These are phyloP conservation scores for Dasypolia templi DNA, from an alignment of 2,888 invertebrate genomes.

Conservation along the genomic window DNA sequence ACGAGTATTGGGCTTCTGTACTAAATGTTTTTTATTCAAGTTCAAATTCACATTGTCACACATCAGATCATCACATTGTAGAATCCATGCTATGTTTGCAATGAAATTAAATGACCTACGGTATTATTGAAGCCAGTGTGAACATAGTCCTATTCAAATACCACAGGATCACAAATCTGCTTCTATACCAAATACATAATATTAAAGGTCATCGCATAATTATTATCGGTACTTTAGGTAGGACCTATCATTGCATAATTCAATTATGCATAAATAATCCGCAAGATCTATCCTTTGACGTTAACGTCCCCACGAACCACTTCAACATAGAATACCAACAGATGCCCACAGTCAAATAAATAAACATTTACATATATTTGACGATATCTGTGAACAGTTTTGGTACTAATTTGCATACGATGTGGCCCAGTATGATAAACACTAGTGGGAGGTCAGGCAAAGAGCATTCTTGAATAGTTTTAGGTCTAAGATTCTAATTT, in stretches of 20 bases:
- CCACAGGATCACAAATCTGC: background rate
- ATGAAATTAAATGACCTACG: background rate
- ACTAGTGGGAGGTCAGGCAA: constrained; percentile 39
- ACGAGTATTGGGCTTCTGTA: no score
- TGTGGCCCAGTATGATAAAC: constrained; percentile 58
- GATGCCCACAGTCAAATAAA: constrained; percentile 28
- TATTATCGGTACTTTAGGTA: no score
- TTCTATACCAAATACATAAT: background rate
- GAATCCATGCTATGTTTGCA: background rate
- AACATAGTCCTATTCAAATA: background rate
- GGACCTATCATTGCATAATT: background rate
- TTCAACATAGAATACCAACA: background rate
- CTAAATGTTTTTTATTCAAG: background rate
- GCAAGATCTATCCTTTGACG: constrained; percentile 34
- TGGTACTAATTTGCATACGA: constrained; percentile 49
- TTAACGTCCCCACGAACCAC: constrained; percentile 4
- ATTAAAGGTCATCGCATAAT: background rate
- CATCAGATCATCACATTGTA: background rate
- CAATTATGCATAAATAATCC: background rate
- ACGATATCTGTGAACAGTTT: constrained; percentile 28
- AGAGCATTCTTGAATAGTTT: constrained; percentile 51
- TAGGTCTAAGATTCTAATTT: constrained; percentile 33
- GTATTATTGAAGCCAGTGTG: background rate
- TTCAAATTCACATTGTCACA: background rate
- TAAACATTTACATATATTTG: constrained; percentile 44